Evolutionary conservation across 2,797 vertebrate species (phyloP).

Genomic region (Cynodonichthys magdalenae): DNA sequence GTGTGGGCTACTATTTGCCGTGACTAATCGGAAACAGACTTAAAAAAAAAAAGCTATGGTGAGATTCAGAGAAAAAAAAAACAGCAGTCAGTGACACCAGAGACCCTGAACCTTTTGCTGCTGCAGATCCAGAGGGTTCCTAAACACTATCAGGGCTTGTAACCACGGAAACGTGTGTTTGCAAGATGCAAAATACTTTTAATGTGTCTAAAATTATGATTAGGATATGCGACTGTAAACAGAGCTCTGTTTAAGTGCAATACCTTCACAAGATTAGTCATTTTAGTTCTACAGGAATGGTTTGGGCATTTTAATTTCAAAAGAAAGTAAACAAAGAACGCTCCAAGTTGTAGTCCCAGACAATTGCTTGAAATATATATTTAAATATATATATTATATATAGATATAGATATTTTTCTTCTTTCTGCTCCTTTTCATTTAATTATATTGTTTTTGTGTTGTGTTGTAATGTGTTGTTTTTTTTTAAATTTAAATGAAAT

Average conservation of each 20-base stretch:
- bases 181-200: slow-evolving; percentile 20
- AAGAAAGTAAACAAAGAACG: no score
- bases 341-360: no score
- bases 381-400: no score
- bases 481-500: no score
- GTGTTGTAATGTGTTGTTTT: no score
- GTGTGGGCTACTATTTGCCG: slow-evolving; percentile 81
- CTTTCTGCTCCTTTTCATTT: no score
- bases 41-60: slow-evolving; percentile 75
- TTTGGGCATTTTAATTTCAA: no score
- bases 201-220: neutral
- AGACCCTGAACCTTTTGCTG: slow-evolving; percentile 61
- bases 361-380: no score
- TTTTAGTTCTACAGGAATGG: neutral
- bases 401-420: no score
- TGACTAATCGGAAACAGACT: slow-evolving; percentile 88
- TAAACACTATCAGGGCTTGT: slow-evolving; percentile 64
- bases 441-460: no score
- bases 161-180: slow-evolving; percentile 44
- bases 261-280: neutral
- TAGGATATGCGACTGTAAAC: neutral
- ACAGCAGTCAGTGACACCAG: slow-evolving; percentile 62
- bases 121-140: slow-evolving; percentile 43
- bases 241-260: no score
- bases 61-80: slow-evolving; percentile 64